A percentile compares a stretch with the other conserved stretches of the same genome.
These are phyloP conservation scores for Pterostichus madidus DNA, from an alignment of 2,888 invertebrate genomes.

Conservation along the genomic window DNA sequence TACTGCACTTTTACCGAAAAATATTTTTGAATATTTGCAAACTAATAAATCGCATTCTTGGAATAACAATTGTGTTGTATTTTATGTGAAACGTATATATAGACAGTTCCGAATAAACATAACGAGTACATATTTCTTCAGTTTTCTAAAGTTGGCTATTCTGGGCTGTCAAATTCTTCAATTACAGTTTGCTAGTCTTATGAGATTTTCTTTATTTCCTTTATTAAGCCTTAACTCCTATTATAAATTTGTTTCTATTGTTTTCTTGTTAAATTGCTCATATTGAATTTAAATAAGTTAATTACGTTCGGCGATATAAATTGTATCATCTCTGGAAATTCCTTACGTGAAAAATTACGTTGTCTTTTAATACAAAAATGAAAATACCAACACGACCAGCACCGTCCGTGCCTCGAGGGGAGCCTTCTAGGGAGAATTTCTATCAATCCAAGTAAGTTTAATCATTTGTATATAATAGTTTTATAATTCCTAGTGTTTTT, in stretches of 20 bases:
- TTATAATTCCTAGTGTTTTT: too few species aligned
- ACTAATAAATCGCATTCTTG: too few species aligned
- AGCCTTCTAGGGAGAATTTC: slow-evolving; percentile 21
- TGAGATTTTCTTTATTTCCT: slow-evolving; percentile 27
- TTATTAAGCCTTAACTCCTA: slow-evolving; percentile 32
- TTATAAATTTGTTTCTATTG: slow-evolving; percentile 4
- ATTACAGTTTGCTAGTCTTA: slow-evolving; percentile 19
- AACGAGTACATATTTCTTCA: too few species aligned
- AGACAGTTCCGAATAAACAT: too few species aligned
- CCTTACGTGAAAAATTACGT: slow-evolving; percentile 4
- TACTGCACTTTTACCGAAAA: too few species aligned
- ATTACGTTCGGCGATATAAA: neutral
- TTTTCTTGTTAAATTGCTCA: neutral
- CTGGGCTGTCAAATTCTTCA: slow-evolving; percentile 40
- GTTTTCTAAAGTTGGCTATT: slow-evolving; percentile 20
- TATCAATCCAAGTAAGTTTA: slow-evolving; percentile 42
- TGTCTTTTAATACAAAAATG: slow-evolving; percentile 37
- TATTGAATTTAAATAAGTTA: neutral
- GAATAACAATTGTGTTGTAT: too few species aligned
- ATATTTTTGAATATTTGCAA: too few species aligned
- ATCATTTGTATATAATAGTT: slow-evolving; percentile 36
- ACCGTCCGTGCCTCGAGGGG: slow-evolving; percentile 34
- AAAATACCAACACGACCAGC: slow-evolving; percentile 58
- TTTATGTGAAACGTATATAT: too few species aligned
- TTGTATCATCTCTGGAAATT: slow-evolving; percentile 14